Evolutionary conservation across 1,140 invertebrate species (phyloP), one percentile per base, ranked within the genome.

Genomic region (Nasonia giraulti): DNA sequence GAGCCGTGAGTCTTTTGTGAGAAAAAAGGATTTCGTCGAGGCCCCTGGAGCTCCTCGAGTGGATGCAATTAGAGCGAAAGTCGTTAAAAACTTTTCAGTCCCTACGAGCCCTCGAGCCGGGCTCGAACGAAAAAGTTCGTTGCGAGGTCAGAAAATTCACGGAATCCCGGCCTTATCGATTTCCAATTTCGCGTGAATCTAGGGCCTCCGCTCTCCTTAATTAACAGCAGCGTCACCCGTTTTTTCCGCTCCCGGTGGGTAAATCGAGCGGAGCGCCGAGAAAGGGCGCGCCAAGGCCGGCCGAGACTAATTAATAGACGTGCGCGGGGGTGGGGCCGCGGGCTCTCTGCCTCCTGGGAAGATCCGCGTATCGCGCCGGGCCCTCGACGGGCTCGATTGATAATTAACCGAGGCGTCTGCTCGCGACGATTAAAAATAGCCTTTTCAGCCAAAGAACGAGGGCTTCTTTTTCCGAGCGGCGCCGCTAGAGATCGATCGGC

Each of bases 251-350:
- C 27, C 27, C 27, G 27, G 27, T 27, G 27, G 27, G 27, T 55
- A 84, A 86, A 87, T 84, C 75, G 83, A 87, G 17, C 62, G 27
- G 40, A 27, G 74, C 44, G 68, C 27, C 1, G 20, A 40, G 66
- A 31, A 55, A 47, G 55, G 17, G 78, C 40, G 33, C 0, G 33
- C 10, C 55, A 20, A n/a, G 83, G 66, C 62, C 40, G 17, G 17
- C 47, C 71, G 74, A 31, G 79, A 50, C 85, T 90, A 88, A 90
- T 90, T 90, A 90, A 90, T 89, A 87, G 88, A 88, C 27, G 40
- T 2, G 23, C 27, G 44, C 55, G 40, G 55, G 85, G 81, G 84
- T 82, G 84, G 80, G 84, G 62, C 84, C 69, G 31, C 37, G 44
- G 4, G 4, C 40, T 10, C 73, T 23, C 74, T 68, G 55, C 55